Conservation (phyloP, 2,113 vertebrate species). For the Sturnira hondurensis region DNA sequence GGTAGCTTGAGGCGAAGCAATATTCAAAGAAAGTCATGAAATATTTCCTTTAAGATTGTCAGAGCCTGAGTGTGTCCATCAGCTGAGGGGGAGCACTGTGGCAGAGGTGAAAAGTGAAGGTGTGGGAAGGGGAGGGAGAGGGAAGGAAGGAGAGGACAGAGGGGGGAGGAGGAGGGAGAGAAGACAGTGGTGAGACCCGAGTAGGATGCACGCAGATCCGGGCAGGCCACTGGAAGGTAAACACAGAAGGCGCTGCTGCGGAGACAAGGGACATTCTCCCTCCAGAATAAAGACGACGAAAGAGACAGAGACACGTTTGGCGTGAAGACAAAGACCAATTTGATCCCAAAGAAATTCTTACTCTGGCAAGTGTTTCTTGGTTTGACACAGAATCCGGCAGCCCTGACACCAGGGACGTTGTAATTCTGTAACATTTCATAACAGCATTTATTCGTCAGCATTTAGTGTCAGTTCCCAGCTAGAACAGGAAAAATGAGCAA, state of each 20-base stretch:
- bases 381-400: background rate
- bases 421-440: background rate
- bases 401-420: accelerated
- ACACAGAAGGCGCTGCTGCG: accelerated
- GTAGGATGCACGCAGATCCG: accelerated
- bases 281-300: background rate
- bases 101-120: background rate
- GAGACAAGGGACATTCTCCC: background rate
- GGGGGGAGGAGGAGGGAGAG: accelerated
- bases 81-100: background rate
- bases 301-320: background rate
- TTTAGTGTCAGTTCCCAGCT: background rate
- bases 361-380: background rate
- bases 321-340: background rate
- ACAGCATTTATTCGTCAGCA: background rate
- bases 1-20: background rate
- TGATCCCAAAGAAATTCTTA: background rate
- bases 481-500: background rate
- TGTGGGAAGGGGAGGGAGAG: background rate
- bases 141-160: background rate
- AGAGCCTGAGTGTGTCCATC: background rate
- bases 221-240: background rate
- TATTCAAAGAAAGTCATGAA: background rate
- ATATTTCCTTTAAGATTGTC: background rate
- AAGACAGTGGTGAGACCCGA: accelerated